Conservation (phyloP, 2,888 invertebrate genomes). For the Machimus atricapillus region DNA sequence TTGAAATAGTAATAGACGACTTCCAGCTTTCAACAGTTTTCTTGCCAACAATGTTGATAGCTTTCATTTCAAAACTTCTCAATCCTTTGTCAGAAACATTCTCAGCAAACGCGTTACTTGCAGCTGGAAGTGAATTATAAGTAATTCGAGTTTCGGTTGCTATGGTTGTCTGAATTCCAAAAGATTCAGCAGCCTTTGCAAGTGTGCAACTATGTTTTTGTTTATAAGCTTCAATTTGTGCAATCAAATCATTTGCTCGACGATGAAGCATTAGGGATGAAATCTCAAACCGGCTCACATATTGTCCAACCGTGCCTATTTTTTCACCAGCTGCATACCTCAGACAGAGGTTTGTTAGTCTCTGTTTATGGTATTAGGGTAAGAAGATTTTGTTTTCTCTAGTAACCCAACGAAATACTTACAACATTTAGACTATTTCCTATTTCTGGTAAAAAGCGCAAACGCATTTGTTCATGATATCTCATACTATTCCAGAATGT, state of each 20-base stretch:
- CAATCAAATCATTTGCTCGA: background rate
- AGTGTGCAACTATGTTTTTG: background rate
- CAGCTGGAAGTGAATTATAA: background rate
- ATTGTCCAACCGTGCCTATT: background rate
- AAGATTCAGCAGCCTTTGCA: background rate
- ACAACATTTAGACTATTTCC: background rate
- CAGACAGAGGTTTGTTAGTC: background rate
- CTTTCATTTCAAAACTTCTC: background rate
- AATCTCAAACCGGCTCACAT: background rate
- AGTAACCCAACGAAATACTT: background rate
- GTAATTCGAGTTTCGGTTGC: background rate
- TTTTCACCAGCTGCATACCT: background rate
- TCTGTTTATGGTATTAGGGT: background rate
- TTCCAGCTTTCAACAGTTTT: background rate
- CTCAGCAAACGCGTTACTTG: background rate
- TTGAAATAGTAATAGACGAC: background rate
- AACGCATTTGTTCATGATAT: constrained; percentile 5
- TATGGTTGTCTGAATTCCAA: background rate
- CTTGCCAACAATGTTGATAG: background rate
- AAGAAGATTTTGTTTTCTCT: background rate
- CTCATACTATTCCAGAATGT: background rate
- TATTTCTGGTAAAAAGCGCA: background rate
- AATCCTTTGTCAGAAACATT: background rate
- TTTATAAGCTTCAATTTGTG: background rate
- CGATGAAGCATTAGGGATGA: background rate